Percentiles rank a stretch among this genome's conserved stretches.
Evolutionary conservation across 2,797 vertebrate species (phyloP).

Genomic region (Borostomias antarcticus): DNA sequence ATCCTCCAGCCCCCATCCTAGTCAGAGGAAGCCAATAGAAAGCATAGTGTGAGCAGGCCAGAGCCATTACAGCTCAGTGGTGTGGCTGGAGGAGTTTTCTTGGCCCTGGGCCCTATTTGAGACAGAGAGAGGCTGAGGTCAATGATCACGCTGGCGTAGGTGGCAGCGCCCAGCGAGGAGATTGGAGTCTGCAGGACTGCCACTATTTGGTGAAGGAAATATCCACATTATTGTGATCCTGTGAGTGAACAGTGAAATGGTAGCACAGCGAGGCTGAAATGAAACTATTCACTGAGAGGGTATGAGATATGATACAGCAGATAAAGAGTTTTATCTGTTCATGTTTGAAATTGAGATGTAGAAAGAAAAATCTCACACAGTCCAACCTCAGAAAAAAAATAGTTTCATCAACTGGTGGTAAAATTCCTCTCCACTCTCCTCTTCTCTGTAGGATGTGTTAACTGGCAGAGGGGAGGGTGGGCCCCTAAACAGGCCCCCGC

Average conservation of each 20-base stretch:
- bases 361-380: constrained; percentile 39
- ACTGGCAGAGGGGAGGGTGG: constrained; percentile 64
- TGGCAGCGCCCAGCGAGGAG: constrained; percentile 43
- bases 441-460: constrained; percentile 71
- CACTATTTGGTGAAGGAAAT: constrained; percentile 43
- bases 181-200: constrained; percentile 47
- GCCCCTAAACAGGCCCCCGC: constrained; percentile 60
- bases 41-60: constrained; percentile 56
- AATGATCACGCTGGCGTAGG: constrained; percentile 60
- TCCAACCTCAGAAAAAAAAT: not conserved
- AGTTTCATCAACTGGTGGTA: too few species aligned
- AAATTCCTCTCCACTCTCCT: too few species aligned
- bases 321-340: not conserved
- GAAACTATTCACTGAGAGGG: not conserved
- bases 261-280: constrained; percentile 1
- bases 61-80: constrained; percentile 61
- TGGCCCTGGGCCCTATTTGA: constrained; percentile 61
- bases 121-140: constrained; percentile 61
- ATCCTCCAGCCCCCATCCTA: constrained; percentile 43
- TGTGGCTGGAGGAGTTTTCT: constrained; percentile 51
- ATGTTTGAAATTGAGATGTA: not conserved
- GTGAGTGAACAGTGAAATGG: constrained; percentile 30
- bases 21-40: constrained; percentile 65
- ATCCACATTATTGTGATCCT: constrained; percentile 13
- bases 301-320: constrained; percentile 5